phyloP scores from a whole-genome alignment of 1,140 invertebrate genomes.

The Lerema accius region DNA sequence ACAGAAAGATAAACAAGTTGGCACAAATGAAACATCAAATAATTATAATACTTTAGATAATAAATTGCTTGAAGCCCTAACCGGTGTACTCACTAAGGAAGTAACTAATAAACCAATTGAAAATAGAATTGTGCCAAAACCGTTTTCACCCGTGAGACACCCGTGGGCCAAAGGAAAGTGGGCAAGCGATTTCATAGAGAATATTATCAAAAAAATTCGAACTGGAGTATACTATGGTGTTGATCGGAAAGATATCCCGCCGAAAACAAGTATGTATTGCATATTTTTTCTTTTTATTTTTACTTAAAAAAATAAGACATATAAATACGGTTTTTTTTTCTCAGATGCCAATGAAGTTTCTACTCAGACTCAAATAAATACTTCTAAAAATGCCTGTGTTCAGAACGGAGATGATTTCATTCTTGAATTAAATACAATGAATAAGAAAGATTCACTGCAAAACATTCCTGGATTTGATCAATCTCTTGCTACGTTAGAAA shows the following conservation, averaged over 20 bases:
- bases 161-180: constrained; percentile 57
- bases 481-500: constrained; percentile 47
- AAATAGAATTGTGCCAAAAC: constrained; percentile 22
- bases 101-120: background rate
- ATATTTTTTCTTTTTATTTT: no score
- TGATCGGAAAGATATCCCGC: constrained; percentile 39
- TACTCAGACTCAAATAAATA: constrained; percentile 44
- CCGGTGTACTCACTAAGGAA: background rate
- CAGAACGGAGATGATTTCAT: constrained; percentile 13
- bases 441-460: constrained; percentile 23
- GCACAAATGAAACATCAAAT: background rate
- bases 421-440: constrained; percentile 15
- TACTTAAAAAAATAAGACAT: no score
- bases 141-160: constrained; percentile 27
- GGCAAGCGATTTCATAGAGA: constrained; percentile 69
- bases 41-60: background rate
- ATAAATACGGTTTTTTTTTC: constrained; percentile 28
- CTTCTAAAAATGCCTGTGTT: constrained; percentile 5
- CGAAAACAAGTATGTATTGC: constrained; percentile 31
- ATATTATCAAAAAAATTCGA: constrained; percentile 64
- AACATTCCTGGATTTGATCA: constrained; percentile 62
- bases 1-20: background rate
- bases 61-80: background rate
- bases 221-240: constrained; percentile 63
- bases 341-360: constrained; percentile 45